These are phyloP conservation scores for Phoenoteleia sp. DNA, from an alignment of 2,888 invertebrate species.

Conservation along the genomic window DNA sequence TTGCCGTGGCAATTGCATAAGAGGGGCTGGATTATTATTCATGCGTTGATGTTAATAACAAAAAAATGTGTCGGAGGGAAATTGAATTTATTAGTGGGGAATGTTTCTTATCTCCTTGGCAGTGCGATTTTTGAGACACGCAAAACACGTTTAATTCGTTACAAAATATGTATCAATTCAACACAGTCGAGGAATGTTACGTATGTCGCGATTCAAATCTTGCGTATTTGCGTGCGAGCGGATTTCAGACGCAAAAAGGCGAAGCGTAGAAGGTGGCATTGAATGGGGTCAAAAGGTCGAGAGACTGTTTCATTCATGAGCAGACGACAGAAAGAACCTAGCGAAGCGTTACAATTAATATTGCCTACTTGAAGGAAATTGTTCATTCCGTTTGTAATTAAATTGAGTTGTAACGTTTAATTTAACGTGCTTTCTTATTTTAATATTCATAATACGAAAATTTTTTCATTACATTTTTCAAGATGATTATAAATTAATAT, in stretches of 20 bases:
- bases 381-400: neutral
- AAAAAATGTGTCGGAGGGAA: neutral
- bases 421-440: too few relatives aligned
- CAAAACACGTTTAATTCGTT: constrained; percentile 27
- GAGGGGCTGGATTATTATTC: neutral
- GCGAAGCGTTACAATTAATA: neutral
- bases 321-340: neutral
- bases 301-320: constrained; percentile 2
- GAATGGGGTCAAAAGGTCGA: constrained; percentile 4
- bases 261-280: constrained; percentile 1
- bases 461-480: too few relatives aligned
- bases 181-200: constrained; percentile 13
- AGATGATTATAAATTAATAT: too few relatives aligned
- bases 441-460: too few relatives aligned
- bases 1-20: neutral
- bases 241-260: constrained; percentile 20
- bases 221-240: constrained; percentile 34
- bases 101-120: constrained; percentile 16
- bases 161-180: constrained; percentile 13
- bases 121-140: constrained; percentile 6
- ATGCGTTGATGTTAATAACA: constrained; percentile 7
- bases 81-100: constrained; percentile 30
- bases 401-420: constrained; percentile 11
- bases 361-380: neutral
- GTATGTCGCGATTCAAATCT: constrained; percentile 24